Percentiles rank a stretch among this genome's conserved stretches.
phyloP scores from a whole-genome alignment of 2,113 vertebrate species.

The Caretta caretta region DNA sequence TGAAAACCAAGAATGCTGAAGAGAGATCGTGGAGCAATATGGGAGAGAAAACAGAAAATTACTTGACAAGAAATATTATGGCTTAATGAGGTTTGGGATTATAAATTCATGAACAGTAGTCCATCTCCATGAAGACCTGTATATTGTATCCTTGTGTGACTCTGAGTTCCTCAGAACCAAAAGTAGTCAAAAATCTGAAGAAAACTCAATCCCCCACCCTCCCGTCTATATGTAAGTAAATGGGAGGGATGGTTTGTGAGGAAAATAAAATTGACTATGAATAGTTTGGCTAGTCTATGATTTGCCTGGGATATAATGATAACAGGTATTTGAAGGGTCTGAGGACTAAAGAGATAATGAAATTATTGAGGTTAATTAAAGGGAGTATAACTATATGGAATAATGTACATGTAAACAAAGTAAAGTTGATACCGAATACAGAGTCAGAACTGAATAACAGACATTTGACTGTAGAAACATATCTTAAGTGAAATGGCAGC shows the following conservation, averaged over 20 bases:
- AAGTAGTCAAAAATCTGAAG: background rate
- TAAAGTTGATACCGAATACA: background rate
- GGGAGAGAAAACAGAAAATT: background rate
- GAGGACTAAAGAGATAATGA: background rate
- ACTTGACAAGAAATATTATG: background rate
- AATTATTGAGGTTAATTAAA: background rate
- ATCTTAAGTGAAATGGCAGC: background rate
- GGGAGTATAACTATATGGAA: background rate
- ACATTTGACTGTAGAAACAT: background rate
- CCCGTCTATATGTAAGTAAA: background rate
- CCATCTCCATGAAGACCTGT: background rate
- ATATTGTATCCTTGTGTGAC: background rate
- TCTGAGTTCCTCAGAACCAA: background rate
- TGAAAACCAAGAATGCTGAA: background rate
- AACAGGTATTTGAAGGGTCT: background rate
- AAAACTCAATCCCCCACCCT: background rate
- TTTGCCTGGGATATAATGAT: too few species aligned
- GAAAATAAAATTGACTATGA: background rate
- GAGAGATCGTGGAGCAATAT: background rate
- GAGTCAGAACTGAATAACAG: background rate
- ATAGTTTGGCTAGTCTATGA: background rate
- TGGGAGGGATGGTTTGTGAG: background rate
- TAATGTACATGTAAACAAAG: background rate
- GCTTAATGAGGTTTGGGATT: background rate
- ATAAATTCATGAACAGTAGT: background rate